phyloP scores from a whole-genome alignment of 2,113 vertebrate species.

The Lepus europaeus region DNA sequence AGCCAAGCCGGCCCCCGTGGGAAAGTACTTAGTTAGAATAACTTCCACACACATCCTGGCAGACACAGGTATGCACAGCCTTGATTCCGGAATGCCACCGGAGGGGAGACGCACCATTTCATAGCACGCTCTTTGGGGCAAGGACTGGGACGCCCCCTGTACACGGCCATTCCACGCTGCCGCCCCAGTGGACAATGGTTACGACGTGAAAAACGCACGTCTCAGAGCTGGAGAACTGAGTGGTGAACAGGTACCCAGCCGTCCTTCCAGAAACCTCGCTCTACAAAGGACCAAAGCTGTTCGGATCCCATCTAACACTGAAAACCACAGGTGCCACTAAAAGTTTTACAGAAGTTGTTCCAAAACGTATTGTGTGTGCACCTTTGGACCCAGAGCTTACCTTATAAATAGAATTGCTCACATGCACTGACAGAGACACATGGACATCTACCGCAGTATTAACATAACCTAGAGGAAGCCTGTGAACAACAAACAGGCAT shows the following conservation, averaged over 20 bases:
- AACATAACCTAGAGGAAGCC: slow-evolving; percentile 10
- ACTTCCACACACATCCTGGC: slow-evolving; percentile 2
- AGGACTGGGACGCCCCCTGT: not conserved
- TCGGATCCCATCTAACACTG: slow-evolving; percentile 8
- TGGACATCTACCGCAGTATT: not conserved
- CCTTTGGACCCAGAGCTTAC: not conserved
- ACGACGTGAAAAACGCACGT: not conserved
- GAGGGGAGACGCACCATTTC: slow-evolving; percentile 6
- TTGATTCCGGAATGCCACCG: not conserved
- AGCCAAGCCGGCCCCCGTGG: not conserved
- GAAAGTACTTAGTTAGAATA: not conserved
- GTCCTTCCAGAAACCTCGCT: not conserved
- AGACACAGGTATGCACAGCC: not conserved
- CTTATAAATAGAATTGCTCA: not conserved
- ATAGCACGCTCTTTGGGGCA: not conserved
- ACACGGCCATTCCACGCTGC: not conserved
- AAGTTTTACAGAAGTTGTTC: not conserved
- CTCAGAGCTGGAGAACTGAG: not conserved
- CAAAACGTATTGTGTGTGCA: not conserved
- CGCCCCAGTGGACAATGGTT: slow-evolving; percentile 1
- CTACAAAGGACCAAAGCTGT: not conserved
- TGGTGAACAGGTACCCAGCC: not conserved
- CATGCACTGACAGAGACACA: not conserved
- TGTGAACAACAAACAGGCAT: not conserved
- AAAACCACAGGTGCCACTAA: slow-evolving; percentile 24